These are phyloP conservation scores for Calosoma granatense DNA, from an alignment of 1,140 invertebrate genomes.

Conservation along the genomic window DNA sequence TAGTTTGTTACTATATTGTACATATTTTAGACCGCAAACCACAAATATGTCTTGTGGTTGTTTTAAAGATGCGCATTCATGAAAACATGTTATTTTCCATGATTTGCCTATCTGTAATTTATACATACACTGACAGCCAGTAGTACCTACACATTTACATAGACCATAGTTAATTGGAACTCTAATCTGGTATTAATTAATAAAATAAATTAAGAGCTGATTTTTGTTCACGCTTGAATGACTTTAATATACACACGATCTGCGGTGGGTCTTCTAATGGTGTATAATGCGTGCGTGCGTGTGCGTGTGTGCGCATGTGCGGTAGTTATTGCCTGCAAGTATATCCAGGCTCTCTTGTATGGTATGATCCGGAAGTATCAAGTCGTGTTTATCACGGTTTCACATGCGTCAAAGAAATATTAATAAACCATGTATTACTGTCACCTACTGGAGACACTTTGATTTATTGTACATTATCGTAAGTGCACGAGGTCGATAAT, in stretches of 20 bases:
- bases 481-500: neutral
- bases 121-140: neutral
- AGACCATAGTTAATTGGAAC: neutral
- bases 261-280: neutral
- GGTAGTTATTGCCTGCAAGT: too few relatives aligned
- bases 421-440: neutral
- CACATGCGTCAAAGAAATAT: constrained; percentile 1
- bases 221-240: neutral
- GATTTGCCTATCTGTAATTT: neutral
- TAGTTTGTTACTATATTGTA: too few relatives aligned
- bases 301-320: neutral
- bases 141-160: neutral
- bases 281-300: too few relatives aligned
- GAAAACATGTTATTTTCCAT: neutral
- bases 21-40: too few relatives aligned
- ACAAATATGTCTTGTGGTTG: neutral
- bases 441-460: constrained; percentile 4
- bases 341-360: too few relatives aligned
- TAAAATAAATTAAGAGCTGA: neutral
- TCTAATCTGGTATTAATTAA: neutral
- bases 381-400: neutral
- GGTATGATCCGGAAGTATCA: too few relatives aligned
- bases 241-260: too few relatives aligned
- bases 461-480: constrained; percentile 5
- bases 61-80: neutral